Base-by-base conservation (phyloP, 1,140 invertebrate species). In the Rhagoletis zephyria region DNA sequence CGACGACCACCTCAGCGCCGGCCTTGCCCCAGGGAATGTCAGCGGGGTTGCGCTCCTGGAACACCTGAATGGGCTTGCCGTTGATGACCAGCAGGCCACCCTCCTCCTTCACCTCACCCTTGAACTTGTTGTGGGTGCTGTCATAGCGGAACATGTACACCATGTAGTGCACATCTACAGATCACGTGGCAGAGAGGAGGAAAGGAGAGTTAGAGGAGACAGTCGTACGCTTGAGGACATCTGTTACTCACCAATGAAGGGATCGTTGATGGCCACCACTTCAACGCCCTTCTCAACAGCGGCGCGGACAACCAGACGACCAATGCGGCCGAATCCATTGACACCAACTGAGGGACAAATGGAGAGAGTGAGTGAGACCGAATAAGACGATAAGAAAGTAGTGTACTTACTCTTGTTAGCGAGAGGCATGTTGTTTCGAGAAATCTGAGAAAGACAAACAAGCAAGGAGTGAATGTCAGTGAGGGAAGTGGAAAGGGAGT, bases 121-220 rank as follows among this genome's bases (percentile, higher is more conserved):
- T 97, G 91, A 94, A 94, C 87, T 93, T 95, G 7, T 98, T 98
- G 90, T 99, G 99, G 81, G 98, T 99, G 12, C 98, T 99, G 93
- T 99, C 99, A 93, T 98, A 99, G 92, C 98, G 97, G 95, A 99
- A 98, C 94, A 99, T 96, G 94, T 99, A 99, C 3, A 98, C 98
- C 98, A 99, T 98, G 94, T 99, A 99, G 89, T 98, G 96, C 63
- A 98, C 93, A 88, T 96, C n/a, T n/a, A n/a, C n/a, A n/a, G n/a
- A n/a, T n/a, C n/a, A n/a, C n/a, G n/a, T n/a, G n/a, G n/a, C n/a
- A n/a, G n/a, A n/a, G n/a, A n/a, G n/a, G n/a, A n/a, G n/a, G n/a
- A n/a, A n/a, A n/a, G n/a, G n/a, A n/a, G n/a, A n/a, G n/a, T n/a
- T n/a, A n/a, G n/a, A n/a, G n/a, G n/a, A n/a, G n/a, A n/a, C n/a